phyloP scores from a whole-genome alignment of 1,140 invertebrate genomes.

The Pentalonia nigronervosa region DNA sequence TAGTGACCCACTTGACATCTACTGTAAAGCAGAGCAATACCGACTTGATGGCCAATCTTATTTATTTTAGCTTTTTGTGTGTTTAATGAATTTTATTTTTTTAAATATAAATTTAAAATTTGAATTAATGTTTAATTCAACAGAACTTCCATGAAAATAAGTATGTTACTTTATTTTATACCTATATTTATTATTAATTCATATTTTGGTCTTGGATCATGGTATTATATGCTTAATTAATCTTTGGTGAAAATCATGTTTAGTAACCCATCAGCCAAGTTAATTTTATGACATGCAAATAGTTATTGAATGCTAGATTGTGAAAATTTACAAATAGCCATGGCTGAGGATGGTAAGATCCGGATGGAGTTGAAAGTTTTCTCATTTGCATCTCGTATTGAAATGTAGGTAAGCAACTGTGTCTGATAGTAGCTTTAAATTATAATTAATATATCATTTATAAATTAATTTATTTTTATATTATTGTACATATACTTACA shows the following conservation, averaged over 20 bases:
- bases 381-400: conserved; percentile 45
- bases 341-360: conserved; percentile 33
- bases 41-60: too few relatives aligned
- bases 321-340: conserved; percentile 46
- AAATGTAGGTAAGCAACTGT: conserved; percentile 38
- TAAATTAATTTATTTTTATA: neutral
- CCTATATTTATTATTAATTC: neutral
- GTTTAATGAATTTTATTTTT: neutral
- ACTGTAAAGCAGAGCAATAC: too few relatives aligned
- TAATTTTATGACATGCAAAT: conserved; percentile 17
- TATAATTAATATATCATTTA: neutral
- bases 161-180: neutral
- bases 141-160: neutral
- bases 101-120: neutral
- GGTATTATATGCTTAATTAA: neutral
- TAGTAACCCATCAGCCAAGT: neutral
- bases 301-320: conserved; percentile 12
- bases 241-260: neutral
- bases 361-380: conserved; percentile 43
- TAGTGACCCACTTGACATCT: too few relatives aligned
- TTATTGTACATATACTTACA: neutral
- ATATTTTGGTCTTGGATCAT: neutral
- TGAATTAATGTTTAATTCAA: neutral
- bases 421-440: conserved; percentile 36
- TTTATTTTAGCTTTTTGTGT: neutral